Conservation (phyloP, 1,140 invertebrate species). For the Goniozus legneri region DNA sequence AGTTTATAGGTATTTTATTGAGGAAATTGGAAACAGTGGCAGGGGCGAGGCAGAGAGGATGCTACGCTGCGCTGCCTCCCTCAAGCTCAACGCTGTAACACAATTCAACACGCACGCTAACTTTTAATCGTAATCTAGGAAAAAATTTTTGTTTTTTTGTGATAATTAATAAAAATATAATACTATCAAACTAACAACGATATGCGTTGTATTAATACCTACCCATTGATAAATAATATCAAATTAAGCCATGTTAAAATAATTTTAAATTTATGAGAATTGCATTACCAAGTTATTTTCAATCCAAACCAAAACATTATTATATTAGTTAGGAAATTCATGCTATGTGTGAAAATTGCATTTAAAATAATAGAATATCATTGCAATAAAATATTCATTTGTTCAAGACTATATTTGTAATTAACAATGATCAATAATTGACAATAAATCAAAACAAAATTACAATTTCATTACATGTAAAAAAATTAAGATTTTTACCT, state of each 20-base stretch:
- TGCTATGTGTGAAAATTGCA: conserved; percentile 41
- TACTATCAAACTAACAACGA: not conserved
- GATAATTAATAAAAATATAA: not conserved
- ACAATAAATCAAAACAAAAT: not conserved
- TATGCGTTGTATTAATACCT: conserved; percentile 13
- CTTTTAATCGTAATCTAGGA: conserved; percentile 36
- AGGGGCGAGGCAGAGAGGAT: conserved; percentile 35
- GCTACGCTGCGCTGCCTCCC: conserved; percentile 55
- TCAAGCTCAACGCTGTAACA: conserved; percentile 57
- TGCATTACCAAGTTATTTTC: conserved; percentile 34
- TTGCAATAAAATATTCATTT: no score
- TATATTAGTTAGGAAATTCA: conserved; percentile 50
- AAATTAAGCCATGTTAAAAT: conserved; percentile 21
- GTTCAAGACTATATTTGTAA: no score
- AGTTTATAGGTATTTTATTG: conserved; percentile 31
- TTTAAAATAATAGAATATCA: conserved; percentile 8
- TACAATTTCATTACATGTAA: not conserved
- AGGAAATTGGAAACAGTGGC: conserved; percentile 21
- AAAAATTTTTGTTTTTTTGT: conserved; percentile 4
- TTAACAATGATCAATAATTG: conserved; percentile 1
- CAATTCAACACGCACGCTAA: conserved; percentile 54
- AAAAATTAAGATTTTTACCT: conserved; percentile 29
- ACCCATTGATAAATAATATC: conserved; percentile 15
- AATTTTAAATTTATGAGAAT: conserved; percentile 15
- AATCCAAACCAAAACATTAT: conserved; percentile 50